These are phyloP conservation scores for Orcinus orca DNA, from an alignment of 2,113 vertebrate species.

Conservation along the genomic window DNA sequence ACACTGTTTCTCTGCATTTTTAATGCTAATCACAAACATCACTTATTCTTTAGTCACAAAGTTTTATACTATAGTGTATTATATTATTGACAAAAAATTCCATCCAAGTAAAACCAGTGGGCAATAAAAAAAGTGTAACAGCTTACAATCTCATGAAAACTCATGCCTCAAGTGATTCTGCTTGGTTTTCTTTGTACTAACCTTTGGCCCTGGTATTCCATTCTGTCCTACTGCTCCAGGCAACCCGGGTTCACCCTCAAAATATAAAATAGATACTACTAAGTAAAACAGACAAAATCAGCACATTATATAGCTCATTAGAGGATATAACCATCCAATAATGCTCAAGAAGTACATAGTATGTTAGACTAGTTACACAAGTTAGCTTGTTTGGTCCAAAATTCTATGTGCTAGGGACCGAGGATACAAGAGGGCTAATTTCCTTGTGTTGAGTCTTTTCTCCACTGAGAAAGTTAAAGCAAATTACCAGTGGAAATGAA, in stretches of 20 bases:
- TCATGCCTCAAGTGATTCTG: not conserved
- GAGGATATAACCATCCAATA: not conserved
- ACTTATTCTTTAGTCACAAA: constrained; percentile 42
- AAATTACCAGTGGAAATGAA: not conserved
- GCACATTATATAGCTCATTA: not conserved
- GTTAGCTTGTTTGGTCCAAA: not conserved
- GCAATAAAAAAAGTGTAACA: not conserved
- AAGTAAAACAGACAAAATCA: constrained; percentile 24
- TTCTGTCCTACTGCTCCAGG: constrained; percentile 87
- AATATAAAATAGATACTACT: constrained; percentile 61
- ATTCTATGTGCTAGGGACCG: not conserved
- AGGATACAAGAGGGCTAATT: not conserved
- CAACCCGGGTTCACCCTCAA: constrained; percentile 92
- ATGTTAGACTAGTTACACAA: not conserved
- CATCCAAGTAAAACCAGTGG: not conserved
- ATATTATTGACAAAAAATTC: not conserved
- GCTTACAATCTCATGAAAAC: not conserved
- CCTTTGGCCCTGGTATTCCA: constrained; percentile 92
- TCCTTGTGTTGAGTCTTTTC: not conserved
- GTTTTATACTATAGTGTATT: not conserved
- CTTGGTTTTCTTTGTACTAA: constrained; percentile 79
- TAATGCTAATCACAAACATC: constrained; percentile 9
- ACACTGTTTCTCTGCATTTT: not conserved
- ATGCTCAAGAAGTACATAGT: not conserved
- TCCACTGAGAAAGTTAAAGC: constrained; percentile 8